Conservation (phyloP, 2,113 vertebrate species). For the Panurus biarmicus region DNA sequence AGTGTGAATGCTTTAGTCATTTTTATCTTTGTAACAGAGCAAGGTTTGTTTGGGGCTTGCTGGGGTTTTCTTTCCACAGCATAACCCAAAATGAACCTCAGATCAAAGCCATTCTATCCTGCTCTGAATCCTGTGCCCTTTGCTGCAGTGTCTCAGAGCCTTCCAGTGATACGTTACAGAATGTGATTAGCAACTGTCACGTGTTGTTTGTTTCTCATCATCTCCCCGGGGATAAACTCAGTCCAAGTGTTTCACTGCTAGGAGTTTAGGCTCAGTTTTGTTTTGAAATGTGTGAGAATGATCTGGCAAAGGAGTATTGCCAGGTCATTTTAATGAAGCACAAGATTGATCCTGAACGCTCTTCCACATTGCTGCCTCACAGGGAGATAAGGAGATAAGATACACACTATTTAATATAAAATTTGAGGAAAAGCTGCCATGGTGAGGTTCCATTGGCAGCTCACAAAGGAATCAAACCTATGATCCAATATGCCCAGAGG, state of each 20-base stretch:
- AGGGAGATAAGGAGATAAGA: background rate
- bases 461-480: background rate
- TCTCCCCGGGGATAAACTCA: conserved; percentile 34
- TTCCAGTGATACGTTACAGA: background rate
- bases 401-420: background rate
- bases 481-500: background rate
- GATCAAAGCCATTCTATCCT: background rate
- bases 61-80: background rate
- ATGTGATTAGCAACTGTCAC: background rate
- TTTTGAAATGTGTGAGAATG: background rate
- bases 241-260: background rate
- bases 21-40: background rate
- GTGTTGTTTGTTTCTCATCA: conserved; percentile 19
- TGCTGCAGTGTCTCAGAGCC: background rate
- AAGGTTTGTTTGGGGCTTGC: background rate
- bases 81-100: conserved; percentile 29
- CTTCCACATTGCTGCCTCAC: background rate
- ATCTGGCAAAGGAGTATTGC: background rate
- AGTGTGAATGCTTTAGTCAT: background rate
- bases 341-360: background rate
- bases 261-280: background rate
- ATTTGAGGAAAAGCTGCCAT: background rate
- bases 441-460: background rate
- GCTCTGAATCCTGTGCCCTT: background rate
- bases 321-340: conserved; percentile 6